A percentile compares a stretch with the other conserved stretches of the same genome.
These are phyloP conservation scores for Ostrea edulis DNA, from an alignment of 1,140 invertebrate genomes.

Conservation along the genomic window DNA sequence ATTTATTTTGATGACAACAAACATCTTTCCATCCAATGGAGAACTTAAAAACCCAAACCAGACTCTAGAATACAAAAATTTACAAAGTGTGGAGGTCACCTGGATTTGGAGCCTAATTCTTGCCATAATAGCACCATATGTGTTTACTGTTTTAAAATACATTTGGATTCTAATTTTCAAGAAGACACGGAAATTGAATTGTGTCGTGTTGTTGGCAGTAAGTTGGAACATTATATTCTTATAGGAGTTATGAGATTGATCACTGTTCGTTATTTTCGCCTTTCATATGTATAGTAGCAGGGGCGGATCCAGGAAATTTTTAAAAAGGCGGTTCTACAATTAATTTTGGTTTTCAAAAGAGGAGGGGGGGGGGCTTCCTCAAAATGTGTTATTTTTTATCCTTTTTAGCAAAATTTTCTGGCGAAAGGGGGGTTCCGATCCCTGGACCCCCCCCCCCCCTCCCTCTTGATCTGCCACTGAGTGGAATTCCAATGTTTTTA, in stretches of 20 bases:
- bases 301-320: too few relatives aligned
- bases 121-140: slow-evolving; percentile 64
- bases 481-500: neutral
- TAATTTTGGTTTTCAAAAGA: too few relatives aligned
- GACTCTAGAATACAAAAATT: neutral
- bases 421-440: too few relatives aligned
- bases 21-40: slow-evolving; percentile 41
- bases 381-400: too few relatives aligned
- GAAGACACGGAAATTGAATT: slow-evolving; percentile 56
- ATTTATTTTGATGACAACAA: slow-evolving; percentile 53
- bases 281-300: too few relatives aligned
- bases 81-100: slow-evolving; percentile 51
- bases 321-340: too few relatives aligned
- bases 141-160: slow-evolving; percentile 61
- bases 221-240: neutral
- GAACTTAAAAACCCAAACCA: neutral
- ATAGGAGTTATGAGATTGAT: neutral
- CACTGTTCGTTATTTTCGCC: too few relatives aligned
- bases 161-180: slow-evolving; percentile 67
- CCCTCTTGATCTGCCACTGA: too few relatives aligned
- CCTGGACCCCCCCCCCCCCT: too few relatives aligned
- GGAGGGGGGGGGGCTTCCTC: too few relatives aligned
- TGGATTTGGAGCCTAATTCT: slow-evolving; percentile 71
- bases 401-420: too few relatives aligned
- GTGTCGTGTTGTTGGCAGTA: slow-evolving; percentile 59